Evolutionary conservation across 2,797 vertebrate species (phyloP), one percentile per base, ranked within the genome.

Genomic region (Myotis daubentonii): DNA sequence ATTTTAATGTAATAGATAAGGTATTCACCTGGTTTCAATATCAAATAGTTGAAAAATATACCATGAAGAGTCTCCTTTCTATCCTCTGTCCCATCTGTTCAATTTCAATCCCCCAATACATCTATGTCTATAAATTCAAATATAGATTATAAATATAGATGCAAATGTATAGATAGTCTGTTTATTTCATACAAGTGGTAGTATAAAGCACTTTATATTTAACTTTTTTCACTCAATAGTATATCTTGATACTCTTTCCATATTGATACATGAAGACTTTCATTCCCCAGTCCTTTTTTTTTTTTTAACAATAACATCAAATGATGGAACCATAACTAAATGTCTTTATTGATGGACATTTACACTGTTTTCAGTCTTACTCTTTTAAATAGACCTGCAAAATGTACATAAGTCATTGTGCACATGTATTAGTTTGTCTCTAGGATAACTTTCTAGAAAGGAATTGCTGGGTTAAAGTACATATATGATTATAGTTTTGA

Each of bases 201-300:
- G 3, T 8, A 51, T 41, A 66, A 91, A 74, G 8, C 47, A 86
- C 30, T 81, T 81, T 91, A 15, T 87, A 62, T 2, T 71, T 75
- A 57, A 25, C 2, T 83, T 90, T 87, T 83, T 89, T 88, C 22
- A 25, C 49, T 83, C 91, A 38, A 38, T 90, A 83, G 19, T 53
- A 33, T 75, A 41, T 92, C 44, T 87, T 95, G 53, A 87, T 85
- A 49, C n/a, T 65, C n/a, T 89, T 87, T 82, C 30, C 25, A 41
- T 60, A 38, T 76, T 89, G 53, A 78, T 57, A 83, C 4, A 65
- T 57, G 36, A 92, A 79, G 36, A 49, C 13, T 93, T 93, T 89
- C 33, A 55, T 90, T 83, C 19, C 10, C 23, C 5, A 33, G 51
- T 15, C 11, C 15, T 90, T 95, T 70, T 33, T 88, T 60, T 60